A percentile compares a stretch with the other conserved stretches of the same genome.
These are phyloP conservation scores for Brachymystax lenok DNA, from an alignment of 2,797 vertebrate species.

Conservation along the genomic window DNA sequence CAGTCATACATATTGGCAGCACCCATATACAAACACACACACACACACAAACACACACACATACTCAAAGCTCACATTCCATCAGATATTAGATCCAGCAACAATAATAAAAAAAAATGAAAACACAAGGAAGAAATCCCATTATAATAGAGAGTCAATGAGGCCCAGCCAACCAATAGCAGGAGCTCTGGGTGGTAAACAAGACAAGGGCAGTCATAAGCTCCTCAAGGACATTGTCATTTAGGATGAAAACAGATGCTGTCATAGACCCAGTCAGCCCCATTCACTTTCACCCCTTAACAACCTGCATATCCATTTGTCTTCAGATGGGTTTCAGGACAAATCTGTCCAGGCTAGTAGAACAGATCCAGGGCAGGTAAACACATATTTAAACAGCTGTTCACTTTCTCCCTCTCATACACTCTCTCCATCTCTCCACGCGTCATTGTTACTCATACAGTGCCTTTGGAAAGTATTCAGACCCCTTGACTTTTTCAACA, in stretches of 20 bases:
- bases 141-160: not conserved
- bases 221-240: not conserved
- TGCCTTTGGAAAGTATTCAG: too few species aligned
- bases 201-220: not conserved
- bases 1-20: too few species aligned
- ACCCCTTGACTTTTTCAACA: too few species aligned
- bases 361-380: not conserved
- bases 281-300: not conserved
- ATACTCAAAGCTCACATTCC: not conserved
- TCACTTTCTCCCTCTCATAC: not conserved
- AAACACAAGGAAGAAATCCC: not conserved
- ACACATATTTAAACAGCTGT: not conserved
- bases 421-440: not conserved
- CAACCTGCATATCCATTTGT: not conserved
- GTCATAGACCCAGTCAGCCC: not conserved
- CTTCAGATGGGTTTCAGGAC: not conserved
- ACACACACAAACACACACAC: constrained; percentile 12
- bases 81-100: not conserved
- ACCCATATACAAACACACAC: constrained; percentile 2
- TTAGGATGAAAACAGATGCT: not conserved
- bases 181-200: not conserved
- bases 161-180: not conserved
- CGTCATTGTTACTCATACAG: not conserved
- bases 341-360: not conserved
- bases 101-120: not conserved